phyloP scores from a whole-genome alignment of 2,888 invertebrate genomes.

The Sericinus montela region DNA sequence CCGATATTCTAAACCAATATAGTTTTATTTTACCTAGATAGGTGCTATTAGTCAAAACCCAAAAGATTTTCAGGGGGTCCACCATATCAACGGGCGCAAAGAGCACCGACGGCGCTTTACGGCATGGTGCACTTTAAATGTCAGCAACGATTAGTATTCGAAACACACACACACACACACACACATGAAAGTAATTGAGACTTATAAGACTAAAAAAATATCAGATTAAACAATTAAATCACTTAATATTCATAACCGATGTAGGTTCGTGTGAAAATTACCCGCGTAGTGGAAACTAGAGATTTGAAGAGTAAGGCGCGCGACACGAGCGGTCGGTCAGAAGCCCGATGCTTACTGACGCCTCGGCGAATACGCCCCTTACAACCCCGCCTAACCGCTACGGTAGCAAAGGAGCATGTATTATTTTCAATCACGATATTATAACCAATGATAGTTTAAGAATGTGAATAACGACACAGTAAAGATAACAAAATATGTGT shows the following conservation, averaged over 20 bases:
- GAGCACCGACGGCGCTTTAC: conserved; percentile 59
- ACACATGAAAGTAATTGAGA: conserved; percentile 13
- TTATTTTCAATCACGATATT: conserved; percentile 43
- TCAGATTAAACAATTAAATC: conserved; percentile 17
- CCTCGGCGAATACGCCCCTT: conserved; percentile 48
- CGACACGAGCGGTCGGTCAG: conserved; percentile 53
- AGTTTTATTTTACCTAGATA: conserved; percentile 80
- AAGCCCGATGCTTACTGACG: conserved; percentile 72
- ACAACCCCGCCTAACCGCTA: conserved; percentile 63
- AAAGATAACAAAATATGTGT: too few relatives aligned
- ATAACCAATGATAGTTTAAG: conserved; percentile 40
- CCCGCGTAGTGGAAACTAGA: conserved; percentile 28
- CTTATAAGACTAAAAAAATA: conserved; percentile 20
- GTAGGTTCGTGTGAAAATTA: conserved; percentile 33
- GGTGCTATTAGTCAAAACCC: conserved; percentile 91
- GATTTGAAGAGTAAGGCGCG: conserved; percentile 28
- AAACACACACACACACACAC: conserved; percentile 23
- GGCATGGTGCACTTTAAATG: conserved; percentile 66
- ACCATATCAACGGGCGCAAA: conserved; percentile 81
- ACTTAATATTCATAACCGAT: conserved; percentile 18
- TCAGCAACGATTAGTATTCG: conserved; percentile 24
- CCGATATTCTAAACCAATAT: too few relatives aligned
- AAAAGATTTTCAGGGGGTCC: conserved; percentile 90
- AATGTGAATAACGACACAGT: neutral
- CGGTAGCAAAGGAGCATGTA: conserved; percentile 52